Conservation (phyloP, 1,140 invertebrate species). For the Heliothis subflexa region DNA sequence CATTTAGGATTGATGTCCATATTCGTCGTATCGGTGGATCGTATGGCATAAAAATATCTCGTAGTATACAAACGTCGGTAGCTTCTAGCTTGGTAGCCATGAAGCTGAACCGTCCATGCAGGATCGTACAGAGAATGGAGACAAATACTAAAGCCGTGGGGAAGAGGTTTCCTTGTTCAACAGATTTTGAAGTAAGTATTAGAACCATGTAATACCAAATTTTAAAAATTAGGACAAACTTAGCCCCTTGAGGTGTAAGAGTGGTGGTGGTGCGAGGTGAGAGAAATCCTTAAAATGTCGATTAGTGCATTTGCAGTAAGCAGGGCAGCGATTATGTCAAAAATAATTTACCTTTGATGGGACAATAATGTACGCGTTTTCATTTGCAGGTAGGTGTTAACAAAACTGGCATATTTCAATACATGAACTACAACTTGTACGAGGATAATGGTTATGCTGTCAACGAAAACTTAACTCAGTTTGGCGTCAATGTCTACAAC, state of each 20-base stretch:
- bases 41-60: constrained; percentile 87
- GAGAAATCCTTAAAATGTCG: too few species aligned
- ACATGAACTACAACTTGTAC: constrained; percentile 86
- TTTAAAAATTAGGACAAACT: too few species aligned
- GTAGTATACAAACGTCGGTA: constrained; percentile 79
- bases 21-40: constrained; percentile 87
- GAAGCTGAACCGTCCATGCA: constrained; percentile 56
- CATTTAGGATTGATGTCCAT: constrained; percentile 86
- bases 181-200: constrained; percentile 87
- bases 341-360: not conserved
- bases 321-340: too few species aligned
- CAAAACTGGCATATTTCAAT: constrained; percentile 88
- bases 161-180: constrained; percentile 86
- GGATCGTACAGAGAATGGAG: constrained; percentile 83
- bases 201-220: too few species aligned
- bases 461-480: constrained; percentile 17
- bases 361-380: not conserved
- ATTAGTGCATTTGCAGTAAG: too few species aligned
- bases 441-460: constrained; percentile 86
- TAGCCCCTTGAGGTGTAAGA: too few species aligned
- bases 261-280: too few species aligned
- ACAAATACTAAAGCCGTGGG: constrained; percentile 88
- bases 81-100: constrained; percentile 80
- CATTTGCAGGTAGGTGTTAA: constrained; percentile 87
- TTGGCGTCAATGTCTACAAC: constrained; percentile 50